Percentiles rank a stretch among this genome's conserved stretches.
phyloP scores from a whole-genome alignment of 2,113 vertebrate species.

The Macrotus californicus region DNA sequence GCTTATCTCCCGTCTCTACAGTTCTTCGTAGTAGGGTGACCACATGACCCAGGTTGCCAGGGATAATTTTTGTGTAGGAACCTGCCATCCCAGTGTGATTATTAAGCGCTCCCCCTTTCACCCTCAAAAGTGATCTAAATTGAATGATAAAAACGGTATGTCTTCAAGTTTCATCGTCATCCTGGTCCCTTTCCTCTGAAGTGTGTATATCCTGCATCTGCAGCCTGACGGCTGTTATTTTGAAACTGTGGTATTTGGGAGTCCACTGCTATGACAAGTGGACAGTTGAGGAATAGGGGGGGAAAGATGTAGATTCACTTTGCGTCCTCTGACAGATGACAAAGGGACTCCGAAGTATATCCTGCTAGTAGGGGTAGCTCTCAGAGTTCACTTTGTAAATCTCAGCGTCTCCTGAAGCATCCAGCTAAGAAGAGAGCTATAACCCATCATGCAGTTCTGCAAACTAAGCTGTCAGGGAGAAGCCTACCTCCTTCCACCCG shows the following conservation, averaged over 20 bases:
- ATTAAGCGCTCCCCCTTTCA: not conserved
- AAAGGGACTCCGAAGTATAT: not conserved
- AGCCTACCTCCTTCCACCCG: not conserved
- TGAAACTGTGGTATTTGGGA: not conserved
- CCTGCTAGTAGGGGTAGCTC: not conserved
- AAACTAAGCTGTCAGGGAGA: not conserved
- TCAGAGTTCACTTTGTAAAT: not conserved
- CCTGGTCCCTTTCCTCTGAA: not conserved
- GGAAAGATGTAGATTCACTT: not conserved
- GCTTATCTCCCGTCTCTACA: not conserved
- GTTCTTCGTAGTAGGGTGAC: not conserved
- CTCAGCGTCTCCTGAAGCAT: not conserved
- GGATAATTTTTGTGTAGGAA: not conserved
- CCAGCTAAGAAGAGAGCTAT: not conserved
- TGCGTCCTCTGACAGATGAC: not conserved
- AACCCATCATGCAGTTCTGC: fast-evolving
- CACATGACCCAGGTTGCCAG: not conserved
- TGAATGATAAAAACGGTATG: not conserved
- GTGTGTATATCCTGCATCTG: not conserved
- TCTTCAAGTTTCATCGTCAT: not conserved
- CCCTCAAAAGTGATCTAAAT: not conserved
- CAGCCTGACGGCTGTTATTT: not conserved
- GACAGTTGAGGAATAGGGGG: not conserved
- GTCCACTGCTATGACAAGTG: not conserved
- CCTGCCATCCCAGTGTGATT: not conserved